A percentile compares a stretch with the other conserved stretches of the same genome.
Evolutionary conservation across 2,888 invertebrate genomes (phyloP).

Genomic region (Cerceris rybyensis): DNA sequence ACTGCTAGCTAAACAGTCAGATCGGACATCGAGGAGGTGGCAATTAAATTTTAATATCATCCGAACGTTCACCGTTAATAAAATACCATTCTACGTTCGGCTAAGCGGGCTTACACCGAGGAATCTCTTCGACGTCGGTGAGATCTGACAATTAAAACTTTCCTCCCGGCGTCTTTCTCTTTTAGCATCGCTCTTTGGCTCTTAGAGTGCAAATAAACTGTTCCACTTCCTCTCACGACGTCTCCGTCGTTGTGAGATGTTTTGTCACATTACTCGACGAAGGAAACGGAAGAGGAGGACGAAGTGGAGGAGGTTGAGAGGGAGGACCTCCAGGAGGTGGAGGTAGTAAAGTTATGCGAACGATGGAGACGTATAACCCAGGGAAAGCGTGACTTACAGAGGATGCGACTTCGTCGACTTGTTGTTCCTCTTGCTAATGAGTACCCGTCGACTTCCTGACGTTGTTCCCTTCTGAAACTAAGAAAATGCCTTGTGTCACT

Average conservation of each 20-base stretch:
- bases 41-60: background rate
- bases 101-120: constrained; percentile 12
- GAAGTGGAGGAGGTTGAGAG: too few species aligned
- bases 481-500: background rate
- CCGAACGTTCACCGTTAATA: background rate
- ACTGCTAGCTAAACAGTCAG: background rate
- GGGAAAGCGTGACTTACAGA: constrained; percentile 44
- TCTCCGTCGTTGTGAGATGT: constrained; percentile 18
- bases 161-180: constrained; percentile 23
- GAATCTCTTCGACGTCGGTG: constrained; percentile 5
- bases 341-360: constrained; percentile 59
- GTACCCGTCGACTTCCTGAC: constrained; percentile 66
- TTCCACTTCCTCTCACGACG: background rate
- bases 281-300: background rate
- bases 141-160: constrained; percentile 53
- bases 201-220: constrained; percentile 22
- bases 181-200: constrained; percentile 11
- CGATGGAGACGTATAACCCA: constrained; percentile 56
- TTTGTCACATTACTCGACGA: constrained; percentile 35
- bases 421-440: constrained; percentile 67
- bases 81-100: constrained; percentile 5
- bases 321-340: background rate
- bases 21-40: background rate
- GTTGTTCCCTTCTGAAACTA: constrained; percentile 12
- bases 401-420: constrained; percentile 58